Evolutionary conservation across 2,888 invertebrate species (phyloP), one percentile per base, ranked within the genome.

Genomic region (Chironomus tentans): DNA sequence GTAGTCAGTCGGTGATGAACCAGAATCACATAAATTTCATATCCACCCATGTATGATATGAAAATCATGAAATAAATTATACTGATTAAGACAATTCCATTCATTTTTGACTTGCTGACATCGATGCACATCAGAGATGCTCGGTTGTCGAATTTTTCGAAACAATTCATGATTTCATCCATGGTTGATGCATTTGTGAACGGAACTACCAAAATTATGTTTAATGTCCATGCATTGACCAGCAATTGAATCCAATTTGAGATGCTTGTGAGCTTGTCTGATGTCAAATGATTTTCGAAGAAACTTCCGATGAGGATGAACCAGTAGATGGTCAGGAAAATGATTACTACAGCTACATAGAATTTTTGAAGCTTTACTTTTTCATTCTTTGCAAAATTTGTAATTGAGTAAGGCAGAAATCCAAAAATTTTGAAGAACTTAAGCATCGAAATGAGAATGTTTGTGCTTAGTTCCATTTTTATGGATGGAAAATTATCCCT

Each of bases 201-300:
- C 3, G 68, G 38, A 5, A 15, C 28, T 10, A 68, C 38, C 13
- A 68, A 38, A 68, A 68, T 68, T 2, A 68, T 28, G 5, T 10
- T 68, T 5, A 68, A 28, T 24, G 68, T n/a, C n/a, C 12, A 7
- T 13, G 5, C 28, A 15, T 68, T 68, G n/a, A 38, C 15, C 0
- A 28, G 3, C 24, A 68, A n/a, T 68, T 68, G 68, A 68, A 68
- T 68, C 68, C 68, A 68, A 38, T 68, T 68, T 24, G 24, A 28
- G 12, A 68, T 68, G n/a, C 21, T 12, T 12, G 24, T n/a, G 1
- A 68, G 38, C 5, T 38, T 24, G 13, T 24, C 28, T 0, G 68
- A 68, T 12, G 28, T n/a, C 5, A 12, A 3, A 2, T 28, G n/a
- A 38, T n/a, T 68, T 3, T 15, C 15, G 6, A n/a, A 68, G 15